Conservation (phyloP, 2,888 invertebrate species). For the Eristalinus sepulchralis region DNA sequence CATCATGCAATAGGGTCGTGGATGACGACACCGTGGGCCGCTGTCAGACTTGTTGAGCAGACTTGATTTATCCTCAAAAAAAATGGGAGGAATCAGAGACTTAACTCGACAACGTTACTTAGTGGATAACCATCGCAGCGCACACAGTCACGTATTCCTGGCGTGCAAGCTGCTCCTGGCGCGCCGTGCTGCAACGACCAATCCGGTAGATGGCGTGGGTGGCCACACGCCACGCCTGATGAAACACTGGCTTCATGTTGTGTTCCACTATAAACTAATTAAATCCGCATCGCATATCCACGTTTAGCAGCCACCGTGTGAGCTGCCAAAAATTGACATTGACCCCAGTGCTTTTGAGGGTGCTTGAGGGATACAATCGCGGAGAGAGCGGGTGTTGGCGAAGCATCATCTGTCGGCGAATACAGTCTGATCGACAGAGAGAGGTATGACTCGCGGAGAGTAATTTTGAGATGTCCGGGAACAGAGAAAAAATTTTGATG, state of each 20-base stretch:
- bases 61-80: conserved; percentile 10
- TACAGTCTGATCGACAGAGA: too few species aligned
- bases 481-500: too few species aligned
- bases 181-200: neutral
- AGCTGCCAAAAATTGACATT: conserved; percentile 28
- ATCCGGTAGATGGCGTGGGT: neutral
- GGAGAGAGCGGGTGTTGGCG: neutral
- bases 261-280: conserved; percentile 51
- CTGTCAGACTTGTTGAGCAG: conserved; percentile 50
- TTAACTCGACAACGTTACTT: conserved; percentile 38
- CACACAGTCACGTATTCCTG: neutral
- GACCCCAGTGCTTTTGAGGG: neutral
- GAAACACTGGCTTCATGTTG: conserved; percentile 19
- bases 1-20: neutral
- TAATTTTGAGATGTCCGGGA: too few species aligned
- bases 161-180: neutral
- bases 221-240: neutral
- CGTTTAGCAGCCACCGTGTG: neutral
- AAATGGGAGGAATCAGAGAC: conserved; percentile 33
- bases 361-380: neutral
- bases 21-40: neutral
- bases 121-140: conserved; percentile 26
- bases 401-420: too few species aligned
- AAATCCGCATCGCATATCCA: conserved; percentile 30
- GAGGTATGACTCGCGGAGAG: too few species aligned